phyloP scores from a whole-genome alignment of 53 echinoderm and acorn worm genomes.

The Zoroaster sp. region DNA sequence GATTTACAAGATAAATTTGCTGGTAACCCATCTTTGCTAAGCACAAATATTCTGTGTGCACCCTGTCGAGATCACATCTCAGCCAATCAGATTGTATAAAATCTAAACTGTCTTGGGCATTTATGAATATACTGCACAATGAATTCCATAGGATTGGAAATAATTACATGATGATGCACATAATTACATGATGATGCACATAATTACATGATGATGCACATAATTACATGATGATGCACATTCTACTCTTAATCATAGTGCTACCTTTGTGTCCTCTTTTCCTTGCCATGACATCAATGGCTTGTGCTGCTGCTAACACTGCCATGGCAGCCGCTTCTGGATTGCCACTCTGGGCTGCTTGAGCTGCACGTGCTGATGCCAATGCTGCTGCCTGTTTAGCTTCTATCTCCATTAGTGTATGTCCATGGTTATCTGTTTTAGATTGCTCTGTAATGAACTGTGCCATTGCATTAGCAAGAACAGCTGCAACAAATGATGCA shows the following conservation, averaged over 20 bases:
- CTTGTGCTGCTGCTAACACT: slow-evolving; percentile 80
- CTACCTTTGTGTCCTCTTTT: slow-evolving; percentile 47
- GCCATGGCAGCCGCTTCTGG: slow-evolving; percentile 83
- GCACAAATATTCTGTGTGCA: no score
- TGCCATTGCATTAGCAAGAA: slow-evolving; percentile 85
- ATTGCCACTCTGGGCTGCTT: slow-evolving; percentile 85
- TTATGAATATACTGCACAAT: no score
- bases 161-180: no score
- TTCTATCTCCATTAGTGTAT: slow-evolving; percentile 1
- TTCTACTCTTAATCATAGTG: slow-evolving; percentile 73
- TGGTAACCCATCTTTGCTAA: no score
- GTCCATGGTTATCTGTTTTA: slow-evolving; percentile 1
- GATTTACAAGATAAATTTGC: no score
- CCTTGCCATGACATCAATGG: slow-evolving; percentile 52
- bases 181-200: no score
- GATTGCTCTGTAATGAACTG: slow-evolving; percentile 68
- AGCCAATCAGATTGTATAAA: no score
- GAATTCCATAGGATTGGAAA: no score
- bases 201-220: no score
- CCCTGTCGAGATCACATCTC: no score
- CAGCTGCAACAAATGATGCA: slow-evolving; percentile 75
- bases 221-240: slow-evolving; percentile 74
- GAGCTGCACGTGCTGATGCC: slow-evolving; percentile 82
- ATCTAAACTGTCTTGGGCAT: no score
- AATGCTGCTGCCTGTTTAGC: slow-evolving; percentile 66